Evolutionary conservation across 2,888 invertebrate genomes (phyloP).

Genomic region (Elysia crispata): DNA sequence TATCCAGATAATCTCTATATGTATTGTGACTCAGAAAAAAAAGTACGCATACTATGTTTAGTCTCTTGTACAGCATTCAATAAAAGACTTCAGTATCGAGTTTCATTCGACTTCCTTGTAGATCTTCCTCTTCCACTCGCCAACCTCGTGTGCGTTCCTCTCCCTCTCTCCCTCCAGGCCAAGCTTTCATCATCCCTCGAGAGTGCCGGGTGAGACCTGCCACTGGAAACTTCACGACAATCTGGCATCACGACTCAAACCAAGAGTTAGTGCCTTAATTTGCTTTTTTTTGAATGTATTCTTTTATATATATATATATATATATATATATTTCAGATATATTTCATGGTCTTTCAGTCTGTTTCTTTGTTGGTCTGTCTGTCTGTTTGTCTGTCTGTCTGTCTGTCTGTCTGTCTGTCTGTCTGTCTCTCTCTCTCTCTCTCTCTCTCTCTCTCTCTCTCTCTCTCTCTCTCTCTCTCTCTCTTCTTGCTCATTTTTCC

Average conservation of each 20-base stretch:
- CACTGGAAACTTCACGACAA: slow-evolving; percentile 44
- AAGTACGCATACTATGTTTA: no score
- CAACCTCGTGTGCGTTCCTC: no score
- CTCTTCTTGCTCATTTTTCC: no score
- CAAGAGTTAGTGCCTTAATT: not conserved
- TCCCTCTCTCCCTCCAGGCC: not conserved
- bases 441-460: slow-evolving; percentile 30
- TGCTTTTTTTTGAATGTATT: not conserved
- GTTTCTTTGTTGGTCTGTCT: not conserved
- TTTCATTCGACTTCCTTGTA: no score
- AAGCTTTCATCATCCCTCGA: slow-evolving; percentile 42
- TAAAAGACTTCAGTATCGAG: no score
- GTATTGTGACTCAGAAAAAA: no score
- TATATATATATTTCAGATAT: no score
- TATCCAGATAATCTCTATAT: no score
- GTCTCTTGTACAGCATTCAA: no score
- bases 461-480: slow-evolving; percentile 18
- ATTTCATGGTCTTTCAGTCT: no score
- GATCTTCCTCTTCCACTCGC: no score
- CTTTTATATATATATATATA: no score
- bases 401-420: not conserved
- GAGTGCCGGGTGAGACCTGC: slow-evolving; percentile 35
- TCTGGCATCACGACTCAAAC: slow-evolving; percentile 34
- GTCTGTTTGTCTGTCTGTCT: not conserved
- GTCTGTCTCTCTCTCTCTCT: not conserved